phyloP scores from a whole-genome alignment of 2,888 invertebrate genomes.

The Tyria jacobaeae region DNA sequence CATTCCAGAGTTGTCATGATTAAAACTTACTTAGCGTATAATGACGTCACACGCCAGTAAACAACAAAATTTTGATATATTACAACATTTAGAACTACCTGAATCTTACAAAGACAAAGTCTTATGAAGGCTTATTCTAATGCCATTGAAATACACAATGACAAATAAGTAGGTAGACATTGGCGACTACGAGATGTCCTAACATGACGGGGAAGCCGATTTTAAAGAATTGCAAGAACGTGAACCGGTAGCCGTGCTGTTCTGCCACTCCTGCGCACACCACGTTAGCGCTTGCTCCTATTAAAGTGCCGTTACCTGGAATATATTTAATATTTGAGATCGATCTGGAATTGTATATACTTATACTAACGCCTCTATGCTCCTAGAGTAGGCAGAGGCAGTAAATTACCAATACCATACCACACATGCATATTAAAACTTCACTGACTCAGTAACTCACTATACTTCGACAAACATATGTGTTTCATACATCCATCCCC shows the following conservation, averaged over 20 bases:
- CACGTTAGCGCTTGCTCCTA: constrained; percentile 96
- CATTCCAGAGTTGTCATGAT: background rate
- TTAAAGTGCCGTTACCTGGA: constrained; percentile 94
- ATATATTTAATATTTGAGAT: background rate
- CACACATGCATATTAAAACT: too few species aligned
- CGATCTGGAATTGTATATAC: background rate
- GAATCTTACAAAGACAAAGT: background rate
- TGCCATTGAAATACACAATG: constrained; percentile 80
- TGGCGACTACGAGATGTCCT: constrained; percentile 89
- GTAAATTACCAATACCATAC: too few species aligned
- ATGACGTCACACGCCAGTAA: background rate
- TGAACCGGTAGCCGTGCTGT: constrained; percentile 95
- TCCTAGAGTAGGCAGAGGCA: too few species aligned
- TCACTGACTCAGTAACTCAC: too few species aligned
- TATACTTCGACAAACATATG: too few species aligned
- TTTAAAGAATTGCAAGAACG: constrained; percentile 94
- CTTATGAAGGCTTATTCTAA: background rate
- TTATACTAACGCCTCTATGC: too few species aligned
- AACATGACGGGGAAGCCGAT: constrained; percentile 95
- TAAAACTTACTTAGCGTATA: background rate
- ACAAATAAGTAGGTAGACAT: constrained; percentile 90
- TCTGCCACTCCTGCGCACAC: constrained; percentile 97
- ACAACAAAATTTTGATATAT: background rate
- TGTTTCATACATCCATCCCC: too few species aligned
- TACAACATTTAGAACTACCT: background rate